A percentile compares a stretch with the other conserved stretches of the same genome.
These are phyloP conservation scores for Trachymyrmex cornetzi DNA, from an alignment of 1,140 invertebrate genomes.

Conservation along the genomic window DNA sequence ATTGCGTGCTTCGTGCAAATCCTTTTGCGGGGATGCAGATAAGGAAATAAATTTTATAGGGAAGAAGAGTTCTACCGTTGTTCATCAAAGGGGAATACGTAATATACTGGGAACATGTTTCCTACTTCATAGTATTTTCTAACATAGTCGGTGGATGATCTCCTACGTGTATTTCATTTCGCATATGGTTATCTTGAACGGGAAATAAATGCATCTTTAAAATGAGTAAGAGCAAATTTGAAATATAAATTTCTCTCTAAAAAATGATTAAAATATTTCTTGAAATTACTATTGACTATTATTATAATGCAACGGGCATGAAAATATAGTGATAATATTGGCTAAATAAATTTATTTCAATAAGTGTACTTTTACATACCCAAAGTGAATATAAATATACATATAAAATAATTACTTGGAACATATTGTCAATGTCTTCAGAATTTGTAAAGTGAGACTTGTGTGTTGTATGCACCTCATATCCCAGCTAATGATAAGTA, in stretches of 20 bases:
- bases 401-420: constrained; percentile 47
- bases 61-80: not conserved
- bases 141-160: too few relatives aligned
- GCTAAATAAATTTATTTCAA: not conserved
- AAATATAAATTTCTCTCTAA: constrained; percentile 3
- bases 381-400: constrained; percentile 10
- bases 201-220: not conserved
- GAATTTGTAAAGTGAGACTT: constrained; percentile 51
- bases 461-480: not conserved
- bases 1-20: constrained; percentile 15
- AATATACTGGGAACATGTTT: constrained; percentile 16
- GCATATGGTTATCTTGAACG: not conserved
- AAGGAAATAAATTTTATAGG: constrained; percentile 9
- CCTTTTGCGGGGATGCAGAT: not conserved
- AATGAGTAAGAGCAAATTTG: not conserved
- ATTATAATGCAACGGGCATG: not conserved
- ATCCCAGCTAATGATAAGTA: too few relatives aligned
- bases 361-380: not conserved
- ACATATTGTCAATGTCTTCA: constrained; percentile 49
- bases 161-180: not conserved
- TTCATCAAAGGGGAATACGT: constrained; percentile 28
- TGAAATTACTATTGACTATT: not conserved
- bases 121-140: constrained; percentile 1
- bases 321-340: not conserved
- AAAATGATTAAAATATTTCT: not conserved